Evolutionary conservation across 2,888 invertebrate genomes (phyloP).

Genomic region (Conistra vaccinii): DNA sequence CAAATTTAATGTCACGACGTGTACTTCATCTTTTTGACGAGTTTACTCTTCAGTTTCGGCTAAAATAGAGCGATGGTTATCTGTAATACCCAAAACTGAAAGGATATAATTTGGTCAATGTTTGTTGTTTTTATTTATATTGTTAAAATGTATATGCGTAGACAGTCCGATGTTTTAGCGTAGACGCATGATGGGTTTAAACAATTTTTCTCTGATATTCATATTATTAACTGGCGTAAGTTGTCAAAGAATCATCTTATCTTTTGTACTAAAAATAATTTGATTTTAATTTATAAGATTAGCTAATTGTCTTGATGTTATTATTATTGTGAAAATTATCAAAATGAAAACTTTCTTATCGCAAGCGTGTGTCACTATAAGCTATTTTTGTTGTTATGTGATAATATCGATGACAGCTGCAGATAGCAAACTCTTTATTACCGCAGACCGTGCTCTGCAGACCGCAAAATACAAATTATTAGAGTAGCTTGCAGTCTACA

Average conservation of each 20-base stretch:
- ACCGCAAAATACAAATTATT: not conserved
- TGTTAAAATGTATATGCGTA: not conserved
- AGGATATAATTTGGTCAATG: not conserved
- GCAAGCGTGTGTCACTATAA: not conserved
- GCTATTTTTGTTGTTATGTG: slow-evolving; percentile 14
- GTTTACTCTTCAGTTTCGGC: not conserved
- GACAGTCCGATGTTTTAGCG: slow-evolving; percentile 19
- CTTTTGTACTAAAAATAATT: slow-evolving; percentile 40
- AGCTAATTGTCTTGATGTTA: slow-evolving; percentile 8
- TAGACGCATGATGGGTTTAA: slow-evolving; percentile 3
- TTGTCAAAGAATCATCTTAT: slow-evolving; percentile 14
- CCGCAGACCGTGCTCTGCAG: too few species aligned
- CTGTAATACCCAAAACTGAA: not conserved
- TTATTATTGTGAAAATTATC: slow-evolving; percentile 1
- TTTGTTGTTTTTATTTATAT: not conserved
- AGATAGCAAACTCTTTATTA: not conserved
- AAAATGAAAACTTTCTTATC: not conserved
- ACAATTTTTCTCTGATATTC: slow-evolving; percentile 4
- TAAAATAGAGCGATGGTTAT: not conserved
- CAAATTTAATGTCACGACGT: too few species aligned
- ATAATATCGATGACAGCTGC: not conserved
- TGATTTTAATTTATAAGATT: slow-evolving; percentile 16
- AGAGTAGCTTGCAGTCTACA: not conserved
- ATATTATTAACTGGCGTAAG: slow-evolving; percentile 26
- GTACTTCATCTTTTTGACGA: not conserved